Evolutionary conservation across 2,888 invertebrate genomes (phyloP).

Genomic region (Entomobrya multifasciata): DNA sequence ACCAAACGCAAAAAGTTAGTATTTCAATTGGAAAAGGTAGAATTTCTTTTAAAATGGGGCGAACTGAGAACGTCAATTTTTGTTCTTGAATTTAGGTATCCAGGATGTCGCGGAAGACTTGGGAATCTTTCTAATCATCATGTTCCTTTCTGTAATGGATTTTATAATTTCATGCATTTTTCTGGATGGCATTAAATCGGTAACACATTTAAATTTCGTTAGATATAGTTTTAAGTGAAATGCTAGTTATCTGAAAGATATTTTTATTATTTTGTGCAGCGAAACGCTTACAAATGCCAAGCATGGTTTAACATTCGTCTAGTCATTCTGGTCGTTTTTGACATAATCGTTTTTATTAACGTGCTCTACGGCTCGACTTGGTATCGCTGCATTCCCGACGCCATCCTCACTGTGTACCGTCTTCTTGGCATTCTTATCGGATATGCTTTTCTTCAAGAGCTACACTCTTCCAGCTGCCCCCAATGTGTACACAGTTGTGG

Average conservation of each 20-base stretch:
- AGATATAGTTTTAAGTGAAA: background rate
- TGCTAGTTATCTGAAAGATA: background rate
- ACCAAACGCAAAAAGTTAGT: too few relatives aligned
- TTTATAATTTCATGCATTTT: conserved; percentile 75
- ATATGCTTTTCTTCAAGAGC: conserved; percentile 53
- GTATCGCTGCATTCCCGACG: conserved; percentile 68
- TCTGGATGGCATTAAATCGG: conserved; percentile 71
- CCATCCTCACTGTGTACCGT: conserved; percentile 64
- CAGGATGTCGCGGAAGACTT: conserved; percentile 74
- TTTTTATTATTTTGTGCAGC: conserved; percentile 46
- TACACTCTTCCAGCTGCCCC: background rate
- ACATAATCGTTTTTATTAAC: conserved; percentile 71
- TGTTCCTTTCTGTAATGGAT: conserved; percentile 71
- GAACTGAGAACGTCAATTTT: too few relatives aligned
- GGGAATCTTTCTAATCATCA: conserved; percentile 74
- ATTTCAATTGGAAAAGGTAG: background rate
- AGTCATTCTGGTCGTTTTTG: conserved; percentile 61
- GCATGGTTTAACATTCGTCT: conserved; percentile 71
- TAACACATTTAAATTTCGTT: background rate
- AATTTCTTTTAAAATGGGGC: too few relatives aligned
- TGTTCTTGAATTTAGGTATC: background rate
- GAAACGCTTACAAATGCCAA: conserved; percentile 63
- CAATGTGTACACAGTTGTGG: too few relatives aligned
- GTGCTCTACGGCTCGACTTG: conserved; percentile 64
- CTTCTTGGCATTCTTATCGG: conserved; percentile 58